Conservation (phyloP, 2,888 invertebrate genomes). For the Aplocera efformata region DNA sequence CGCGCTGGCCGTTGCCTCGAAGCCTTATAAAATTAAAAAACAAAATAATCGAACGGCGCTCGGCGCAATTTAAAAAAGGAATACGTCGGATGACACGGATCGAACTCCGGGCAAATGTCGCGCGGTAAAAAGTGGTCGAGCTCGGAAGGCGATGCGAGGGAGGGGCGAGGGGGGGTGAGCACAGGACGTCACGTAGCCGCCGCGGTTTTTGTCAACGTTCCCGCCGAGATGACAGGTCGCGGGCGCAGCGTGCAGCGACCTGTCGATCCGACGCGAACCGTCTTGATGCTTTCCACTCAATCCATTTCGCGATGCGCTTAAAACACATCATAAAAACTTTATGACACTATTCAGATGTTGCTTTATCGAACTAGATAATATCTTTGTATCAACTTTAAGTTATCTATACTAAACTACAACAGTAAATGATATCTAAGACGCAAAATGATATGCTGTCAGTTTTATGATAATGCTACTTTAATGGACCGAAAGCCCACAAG, state of each 20-base stretch:
- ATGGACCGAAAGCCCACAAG: slow-evolving; percentile 9
- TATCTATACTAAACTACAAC: no score
- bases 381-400: no score
- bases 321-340: slow-evolving; percentile 18
- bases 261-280: slow-evolving; percentile 43
- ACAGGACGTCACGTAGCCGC: slow-evolving; percentile 79
- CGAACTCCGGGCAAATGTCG: slow-evolving; percentile 81
- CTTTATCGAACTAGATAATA: no score
- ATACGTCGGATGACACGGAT: slow-evolving; percentile 80
- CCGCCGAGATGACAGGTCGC: slow-evolving; percentile 80
- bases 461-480: no score
- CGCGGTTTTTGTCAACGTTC: slow-evolving; percentile 80
- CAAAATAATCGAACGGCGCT: slow-evolving; percentile 65
- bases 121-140: slow-evolving; percentile 78
- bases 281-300: slow-evolving; percentile 65
- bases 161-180: slow-evolving; percentile 31
- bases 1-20: slow-evolving; percentile 63
- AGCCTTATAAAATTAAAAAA: slow-evolving; percentile 77
- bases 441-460: no score
- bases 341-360: background rate
- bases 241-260: slow-evolving; percentile 70
- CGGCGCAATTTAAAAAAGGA: slow-evolving; percentile 78
- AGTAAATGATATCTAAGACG: no score
- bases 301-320: slow-evolving; percentile 21
- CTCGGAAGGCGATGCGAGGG: slow-evolving; percentile 33